Evolutionary conservation across 1,140 invertebrate species (phyloP), one percentile per base, ranked within the genome.

Genomic region (Caerostris extrusa): DNA sequence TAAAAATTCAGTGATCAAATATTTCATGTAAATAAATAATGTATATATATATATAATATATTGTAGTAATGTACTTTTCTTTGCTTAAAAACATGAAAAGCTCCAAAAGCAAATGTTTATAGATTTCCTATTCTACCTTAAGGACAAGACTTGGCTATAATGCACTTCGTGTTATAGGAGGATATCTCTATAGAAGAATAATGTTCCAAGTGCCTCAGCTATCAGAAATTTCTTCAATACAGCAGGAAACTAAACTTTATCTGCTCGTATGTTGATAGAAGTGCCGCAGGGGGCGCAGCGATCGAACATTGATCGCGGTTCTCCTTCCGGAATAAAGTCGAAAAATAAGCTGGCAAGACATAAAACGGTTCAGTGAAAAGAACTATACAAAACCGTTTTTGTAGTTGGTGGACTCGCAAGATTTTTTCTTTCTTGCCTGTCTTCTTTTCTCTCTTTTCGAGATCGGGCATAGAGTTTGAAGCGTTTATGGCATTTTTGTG

Each of bases 291-390:
- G 61, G 17, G 50, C 53, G 61, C 34, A 69, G 17, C 87, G 67
- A 89, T 8, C 7, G 60, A 12, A n/a, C 64, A 89, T 89, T 89
- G 87, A 89, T 89, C 64, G 8, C n/a, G 14, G 7, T 56, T n/a
- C 14, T n/a, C 17, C 82, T 17, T 60, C 3, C 5, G 87, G 55
- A 57, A 71, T 89, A 89, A 89, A 89, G 61, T 89, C 64, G 34
- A 64, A 69, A 71, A 89, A 89, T 89, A 89, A 53, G 53, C 61
- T 71, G 64, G 87, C 64, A 89, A 57, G 87, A 71, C 61, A 71
- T 89, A 89, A 89, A 89, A 89, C 64, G 87, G 14, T 71, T 34
- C 61, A 57, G 10, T 89, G n/a, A 71, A 71, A 91, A 82, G 57
- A 82, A 8, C 7, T 56, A 55, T 50, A 91, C 7, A 55, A 91